Percentiles rank a stretch among this genome's conserved stretches.
Conservation (phyloP, 2,113 vertebrate species). For the Cygnus atratus region DNA sequence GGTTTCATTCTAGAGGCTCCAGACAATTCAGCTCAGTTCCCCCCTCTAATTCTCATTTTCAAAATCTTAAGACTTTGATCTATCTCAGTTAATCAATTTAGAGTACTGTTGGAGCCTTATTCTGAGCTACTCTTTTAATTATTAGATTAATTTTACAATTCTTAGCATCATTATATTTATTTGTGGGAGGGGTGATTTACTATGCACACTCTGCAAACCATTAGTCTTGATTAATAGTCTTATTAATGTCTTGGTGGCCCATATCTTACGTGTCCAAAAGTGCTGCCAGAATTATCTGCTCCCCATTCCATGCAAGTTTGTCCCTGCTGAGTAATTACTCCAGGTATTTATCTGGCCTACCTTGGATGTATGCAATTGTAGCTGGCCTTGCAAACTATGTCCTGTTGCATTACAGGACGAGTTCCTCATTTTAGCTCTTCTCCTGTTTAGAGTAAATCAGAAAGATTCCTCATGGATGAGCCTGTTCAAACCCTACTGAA, state of each 20-base stretch:
- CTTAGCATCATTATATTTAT: neutral
- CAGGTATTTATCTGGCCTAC: neutral
- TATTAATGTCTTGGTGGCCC: neutral
- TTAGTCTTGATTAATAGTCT: too few species aligned
- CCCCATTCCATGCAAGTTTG: neutral
- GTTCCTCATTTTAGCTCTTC: neutral
- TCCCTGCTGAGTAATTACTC: neutral
- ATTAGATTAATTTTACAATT: neutral
- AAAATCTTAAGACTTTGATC: neutral
- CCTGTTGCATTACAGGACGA: neutral
- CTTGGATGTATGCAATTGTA: neutral
- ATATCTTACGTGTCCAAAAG: neutral
- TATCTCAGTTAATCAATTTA: neutral
- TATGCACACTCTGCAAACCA: neutral
- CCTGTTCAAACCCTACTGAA: neutral
- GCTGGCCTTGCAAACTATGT: neutral
- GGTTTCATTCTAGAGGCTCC: neutral
- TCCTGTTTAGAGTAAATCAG: neutral
- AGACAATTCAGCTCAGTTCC: neutral
- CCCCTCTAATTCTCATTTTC: neutral
- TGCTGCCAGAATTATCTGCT: neutral
- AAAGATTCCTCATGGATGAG: neutral
- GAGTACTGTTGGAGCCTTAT: neutral
- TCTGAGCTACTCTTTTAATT: neutral
- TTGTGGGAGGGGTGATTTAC: neutral